Base-by-base conservation (phyloP, 2,888 invertebrate genomes). In the Chouioia cunea region DNA sequence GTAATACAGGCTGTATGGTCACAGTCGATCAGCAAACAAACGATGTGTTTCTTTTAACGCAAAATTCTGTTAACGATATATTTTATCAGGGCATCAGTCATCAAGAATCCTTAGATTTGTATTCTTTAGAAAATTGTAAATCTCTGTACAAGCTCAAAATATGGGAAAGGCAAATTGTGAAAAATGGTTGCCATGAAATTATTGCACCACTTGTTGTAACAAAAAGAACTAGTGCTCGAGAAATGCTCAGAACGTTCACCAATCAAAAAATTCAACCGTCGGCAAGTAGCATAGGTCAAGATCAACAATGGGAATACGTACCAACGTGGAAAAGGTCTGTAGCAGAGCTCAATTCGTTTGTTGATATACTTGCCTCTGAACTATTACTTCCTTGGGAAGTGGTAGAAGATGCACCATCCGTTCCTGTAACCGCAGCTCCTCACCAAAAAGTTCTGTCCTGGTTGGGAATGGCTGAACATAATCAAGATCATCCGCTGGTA, bases 61-160 rank as follows among this genome's bases (percentile, higher is more conserved):
- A 84, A 75, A 85, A 85, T 76, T 85, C 85, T 16, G 73, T 82
- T 47, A 83, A 82, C 43, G 85, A 85, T 70, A 75, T 85, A 71
- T 85, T 81, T 77, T 84, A 85, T 78, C 84, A 84, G 58, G 79
- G 82, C 43, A 77, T 84, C 67, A 81, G 82, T 48, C 76, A 85
- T 59, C 76, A 79, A 23, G 75, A 72, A 47, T 8, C 44, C 3
- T 65, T 81, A 18, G 72, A 80, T 15, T 74, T 75, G 59, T 77
- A 77, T 75, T 81, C 81, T 4, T 44, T 68, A 2, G 73, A 79
- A 18, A 84, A 85, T 73, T 73, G 71, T 47, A 78, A 77, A 73
- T 77, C 83, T 12, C 74, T 76, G 48, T 76, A 75, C 36, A 79
- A 80, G 20, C 73, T 85, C 44, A 77, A 79, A 67, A 68, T 75